Base-by-base conservation (phyloP, 2,113 vertebrate genomes). In the Fulica atra region DNA sequence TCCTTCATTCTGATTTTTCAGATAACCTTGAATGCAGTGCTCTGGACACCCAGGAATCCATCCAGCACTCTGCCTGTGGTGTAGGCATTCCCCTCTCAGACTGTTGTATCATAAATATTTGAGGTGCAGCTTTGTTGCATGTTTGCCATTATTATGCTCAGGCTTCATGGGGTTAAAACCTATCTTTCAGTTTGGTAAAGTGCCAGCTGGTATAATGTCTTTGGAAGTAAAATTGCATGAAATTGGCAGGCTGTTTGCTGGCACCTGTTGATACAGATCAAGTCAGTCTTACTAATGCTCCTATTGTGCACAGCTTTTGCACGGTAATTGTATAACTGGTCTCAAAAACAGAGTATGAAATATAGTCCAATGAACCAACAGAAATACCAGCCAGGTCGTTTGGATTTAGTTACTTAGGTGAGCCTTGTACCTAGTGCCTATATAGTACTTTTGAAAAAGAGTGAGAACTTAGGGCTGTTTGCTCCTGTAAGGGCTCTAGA, bases 211-310 rank as follows among this genome's bases (percentile, higher is more conserved):
- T 63, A 12, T 40, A 82, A 92, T 90, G 93, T 92, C 95, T 96
- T 90, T 91, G 40, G 87, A 71, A 94, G 72, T 44, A 88, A 72
- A 94, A 79, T 46, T 42, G 80, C 73, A 8, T 84, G 90, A 77
- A 92, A 46, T 61, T 96, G 88, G 88, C 69, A 83, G 82, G 5
- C 38, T 38, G 1, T 86, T 72, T 66, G 90, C 91, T 94, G 88
- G 93, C 95, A 95, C 96, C 95, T 96, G 92, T 93, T 96, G 92
- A 15, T 72, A 24, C 11, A 73, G 93, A 35, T 87, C 65, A 21
- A 76, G 92, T 74, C 66, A 25, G 70, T 66, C 77, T 81, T 63
- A 9, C 42, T 90, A 68, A 82, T 68, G 69, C 89, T 48, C 0
- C 85, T 33, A 60, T 90, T 80, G 88, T 91, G 83, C 44, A 0